Evolutionary conservation across 30 jellyfish, hydroid and myxozoan species (phyloP).

Genomic region (Aurelia coerulea): DNA sequence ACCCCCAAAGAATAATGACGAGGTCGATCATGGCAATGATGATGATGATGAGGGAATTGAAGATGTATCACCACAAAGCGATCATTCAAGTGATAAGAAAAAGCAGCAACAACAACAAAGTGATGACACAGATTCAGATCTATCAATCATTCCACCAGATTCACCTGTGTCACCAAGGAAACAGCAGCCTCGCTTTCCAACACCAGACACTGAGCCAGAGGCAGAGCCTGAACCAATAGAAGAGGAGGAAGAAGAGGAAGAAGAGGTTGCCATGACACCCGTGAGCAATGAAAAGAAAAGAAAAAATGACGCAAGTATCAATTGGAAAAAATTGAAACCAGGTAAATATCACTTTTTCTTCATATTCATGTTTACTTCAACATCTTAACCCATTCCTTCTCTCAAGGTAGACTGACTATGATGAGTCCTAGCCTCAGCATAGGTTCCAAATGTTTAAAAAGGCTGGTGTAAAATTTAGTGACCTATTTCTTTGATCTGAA

Average conservation of each 20-base stretch:
- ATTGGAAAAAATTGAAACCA: conserved; percentile 18
- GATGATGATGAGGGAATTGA: conserved; percentile 23
- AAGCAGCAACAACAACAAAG: not conserved
- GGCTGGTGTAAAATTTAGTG: no score
- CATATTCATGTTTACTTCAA: not conserved
- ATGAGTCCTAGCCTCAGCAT: no score
- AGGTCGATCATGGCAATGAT: not conserved
- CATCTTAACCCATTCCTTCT: no score
- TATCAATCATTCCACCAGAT: conserved; percentile 20
- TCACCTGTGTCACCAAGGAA: conserved; percentile 1
- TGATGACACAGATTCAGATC: conserved; percentile 32
- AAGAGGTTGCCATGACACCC: not conserved
- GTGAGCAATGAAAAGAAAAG: not conserved
- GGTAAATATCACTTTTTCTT: not conserved
- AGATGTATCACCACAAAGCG: conserved; percentile 41
- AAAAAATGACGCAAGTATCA: not conserved
- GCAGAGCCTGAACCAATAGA: conserved; percentile 8
- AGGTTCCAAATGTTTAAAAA: no score
- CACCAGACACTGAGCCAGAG: conserved; percentile 66
- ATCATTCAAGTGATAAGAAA: conserved; percentile 1
- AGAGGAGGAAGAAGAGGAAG: not conserved
- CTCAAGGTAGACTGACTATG: no score
- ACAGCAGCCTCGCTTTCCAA: not conserved
- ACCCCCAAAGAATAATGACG: not conserved
- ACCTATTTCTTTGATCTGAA: no score